A percentile compares a stretch with the other conserved stretches of the same genome.
Evolutionary conservation across 2,797 vertebrate species (phyloP).

Genomic region (Rhabdophis nuchalis): DNA sequence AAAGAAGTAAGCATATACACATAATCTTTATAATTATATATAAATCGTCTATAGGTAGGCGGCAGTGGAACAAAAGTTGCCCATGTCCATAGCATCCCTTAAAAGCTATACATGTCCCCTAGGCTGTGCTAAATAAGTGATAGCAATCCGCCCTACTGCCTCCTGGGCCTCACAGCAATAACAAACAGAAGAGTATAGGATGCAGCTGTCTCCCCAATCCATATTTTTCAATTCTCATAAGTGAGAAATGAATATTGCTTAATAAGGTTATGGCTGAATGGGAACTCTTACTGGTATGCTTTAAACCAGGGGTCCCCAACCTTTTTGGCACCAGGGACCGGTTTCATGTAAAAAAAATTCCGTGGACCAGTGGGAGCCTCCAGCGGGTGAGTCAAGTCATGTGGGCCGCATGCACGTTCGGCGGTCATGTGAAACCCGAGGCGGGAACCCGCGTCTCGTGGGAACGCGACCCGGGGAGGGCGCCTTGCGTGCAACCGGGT

Average conservation of each 20-base stretch:
- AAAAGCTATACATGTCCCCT: background rate
- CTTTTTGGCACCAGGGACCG: too few species aligned
- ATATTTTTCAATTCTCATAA: background rate
- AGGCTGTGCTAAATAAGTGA: background rate
- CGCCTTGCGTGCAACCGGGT: too few species aligned
- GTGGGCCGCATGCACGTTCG: too few species aligned
- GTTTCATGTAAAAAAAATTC: too few species aligned
- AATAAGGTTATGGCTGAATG: background rate
- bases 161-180: background rate
- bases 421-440: too few species aligned
- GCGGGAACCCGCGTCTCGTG: too few species aligned
- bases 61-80: background rate
- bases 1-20: background rate
- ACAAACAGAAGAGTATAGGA: background rate
- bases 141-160: background rate
- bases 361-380: too few species aligned
- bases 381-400: too few species aligned
- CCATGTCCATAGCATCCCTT: background rate
- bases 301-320: too few species aligned
- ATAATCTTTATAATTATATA: background rate
- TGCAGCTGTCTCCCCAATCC: background rate
- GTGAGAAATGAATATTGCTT: background rate
- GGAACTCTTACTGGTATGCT: background rate
- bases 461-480: too few species aligned
- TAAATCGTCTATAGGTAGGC: background rate